Percentiles rank a stretch among this genome's conserved stretches.
Conservation (phyloP, 2,113 vertebrate genomes). For the Plecturocebus donacophilus region DNA sequence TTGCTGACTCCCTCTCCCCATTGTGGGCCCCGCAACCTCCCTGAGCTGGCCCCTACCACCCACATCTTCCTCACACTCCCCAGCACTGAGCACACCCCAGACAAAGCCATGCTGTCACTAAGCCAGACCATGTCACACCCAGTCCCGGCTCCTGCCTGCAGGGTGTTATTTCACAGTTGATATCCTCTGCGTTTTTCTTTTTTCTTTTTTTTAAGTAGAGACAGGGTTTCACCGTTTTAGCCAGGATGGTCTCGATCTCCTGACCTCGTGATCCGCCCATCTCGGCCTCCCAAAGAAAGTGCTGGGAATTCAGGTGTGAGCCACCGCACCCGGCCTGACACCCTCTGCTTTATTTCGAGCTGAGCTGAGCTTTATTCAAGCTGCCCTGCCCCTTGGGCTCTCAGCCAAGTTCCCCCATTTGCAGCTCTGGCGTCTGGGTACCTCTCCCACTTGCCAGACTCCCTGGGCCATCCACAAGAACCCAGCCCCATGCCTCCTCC, state of each 20-base stretch:
- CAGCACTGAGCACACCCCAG: rapidly evolving
- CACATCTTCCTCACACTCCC: rapidly evolving
- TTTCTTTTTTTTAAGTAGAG: too few species aligned
- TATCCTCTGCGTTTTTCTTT: too few species aligned
- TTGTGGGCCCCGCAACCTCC: neutral
- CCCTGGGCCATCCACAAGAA: neutral
- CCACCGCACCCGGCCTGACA: too few species aligned
- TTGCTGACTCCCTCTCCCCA: neutral
- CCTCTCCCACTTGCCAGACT: too few species aligned
- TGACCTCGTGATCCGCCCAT: too few species aligned
- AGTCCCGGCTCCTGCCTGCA: rapidly evolving
- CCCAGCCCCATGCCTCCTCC: neutral
- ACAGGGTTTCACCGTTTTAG: too few species aligned
- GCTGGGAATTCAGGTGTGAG: too few species aligned
- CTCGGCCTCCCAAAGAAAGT: too few species aligned
- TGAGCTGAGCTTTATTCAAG: neutral
- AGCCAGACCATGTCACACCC: rapidly evolving
- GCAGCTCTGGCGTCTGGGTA: rapidly evolving
- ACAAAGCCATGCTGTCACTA: neutral
- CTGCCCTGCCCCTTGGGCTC: neutral
- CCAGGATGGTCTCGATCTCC: too few species aligned
- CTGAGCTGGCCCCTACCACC: rapidly evolving
- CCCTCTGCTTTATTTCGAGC: rapidly evolving
- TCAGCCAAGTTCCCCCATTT: rapidly evolving
- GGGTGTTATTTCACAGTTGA: rapidly evolving